phyloP scores from a whole-genome alignment of 2,113 vertebrate species.

The Gallinago undulata region DNA sequence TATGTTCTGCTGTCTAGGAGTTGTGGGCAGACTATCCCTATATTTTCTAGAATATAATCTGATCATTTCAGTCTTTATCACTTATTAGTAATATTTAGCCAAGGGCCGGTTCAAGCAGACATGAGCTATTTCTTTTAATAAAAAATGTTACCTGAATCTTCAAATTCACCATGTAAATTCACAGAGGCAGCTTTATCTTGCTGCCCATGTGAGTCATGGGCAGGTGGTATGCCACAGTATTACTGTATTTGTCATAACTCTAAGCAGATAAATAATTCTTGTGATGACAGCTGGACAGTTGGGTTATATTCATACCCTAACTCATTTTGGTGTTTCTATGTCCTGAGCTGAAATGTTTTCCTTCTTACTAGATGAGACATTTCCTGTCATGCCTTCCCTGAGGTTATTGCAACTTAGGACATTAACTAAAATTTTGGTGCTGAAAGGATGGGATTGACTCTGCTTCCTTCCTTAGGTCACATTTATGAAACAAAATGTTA shows the following conservation, averaged over 20 bases:
- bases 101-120: neutral
- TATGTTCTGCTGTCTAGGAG: neutral
- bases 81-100: neutral
- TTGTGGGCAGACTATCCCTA: neutral
- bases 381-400: neutral
- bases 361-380: neutral
- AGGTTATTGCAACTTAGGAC: neutral
- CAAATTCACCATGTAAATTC: neutral
- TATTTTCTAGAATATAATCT: neutral
- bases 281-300: neutral
- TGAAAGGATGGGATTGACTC: neutral
- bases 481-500: neutral
- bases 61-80: neutral
- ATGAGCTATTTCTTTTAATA: neutral
- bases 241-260: neutral
- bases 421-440: neutral
- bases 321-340: neutral
- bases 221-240: neutral
- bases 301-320: neutral
- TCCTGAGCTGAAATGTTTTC: neutral
- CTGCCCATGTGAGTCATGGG: neutral
- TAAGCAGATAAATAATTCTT: neutral
- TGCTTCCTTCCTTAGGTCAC: neutral
- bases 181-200: neutral
- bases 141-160: neutral